Conservation (phyloP, 2,113 vertebrate species). For the Odocoileus virginianus region DNA sequence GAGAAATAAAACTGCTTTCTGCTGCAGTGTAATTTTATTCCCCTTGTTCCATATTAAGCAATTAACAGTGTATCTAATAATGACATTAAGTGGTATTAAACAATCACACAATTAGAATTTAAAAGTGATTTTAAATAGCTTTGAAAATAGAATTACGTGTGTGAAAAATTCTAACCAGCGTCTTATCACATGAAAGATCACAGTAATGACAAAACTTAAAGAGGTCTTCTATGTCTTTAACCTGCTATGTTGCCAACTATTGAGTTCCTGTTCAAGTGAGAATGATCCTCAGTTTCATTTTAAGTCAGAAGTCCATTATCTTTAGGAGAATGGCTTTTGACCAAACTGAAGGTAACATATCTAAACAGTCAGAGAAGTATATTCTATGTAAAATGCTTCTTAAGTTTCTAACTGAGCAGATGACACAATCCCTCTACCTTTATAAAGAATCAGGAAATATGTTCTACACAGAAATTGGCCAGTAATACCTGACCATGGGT, state of each 20-base stretch:
- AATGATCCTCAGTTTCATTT: constrained; percentile 28
- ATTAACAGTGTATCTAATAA: constrained; percentile 22
- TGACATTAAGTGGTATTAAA: constrained; percentile 48
- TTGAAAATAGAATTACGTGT: constrained; percentile 51
- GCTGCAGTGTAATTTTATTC: background rate
- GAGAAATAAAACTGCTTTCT: constrained; percentile 19
- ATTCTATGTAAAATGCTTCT: background rate
- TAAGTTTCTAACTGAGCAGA: constrained; percentile 27
- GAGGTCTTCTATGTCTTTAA: background rate
- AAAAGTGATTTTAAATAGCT: background rate
- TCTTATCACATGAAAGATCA: constrained; percentile 4
- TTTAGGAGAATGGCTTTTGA: constrained; percentile 7
- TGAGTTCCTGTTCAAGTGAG: constrained; percentile 24
- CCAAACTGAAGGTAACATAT: constrained; percentile 4
- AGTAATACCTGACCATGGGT: background rate
- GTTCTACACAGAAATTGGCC: background rate
- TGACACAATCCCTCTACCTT: background rate
- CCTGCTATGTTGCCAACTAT: background rate
- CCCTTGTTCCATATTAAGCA: background rate
- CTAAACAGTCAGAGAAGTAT: background rate
- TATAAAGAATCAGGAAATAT: background rate
- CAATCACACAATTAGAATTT: constrained; percentile 38
- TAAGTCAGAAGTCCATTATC: constrained; percentile 8
- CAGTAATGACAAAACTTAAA: constrained; percentile 13
- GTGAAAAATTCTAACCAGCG: constrained; percentile 27